phyloP scores from a whole-genome alignment of 2,113 vertebrate species.

The Cinclus mexicanus region DNA sequence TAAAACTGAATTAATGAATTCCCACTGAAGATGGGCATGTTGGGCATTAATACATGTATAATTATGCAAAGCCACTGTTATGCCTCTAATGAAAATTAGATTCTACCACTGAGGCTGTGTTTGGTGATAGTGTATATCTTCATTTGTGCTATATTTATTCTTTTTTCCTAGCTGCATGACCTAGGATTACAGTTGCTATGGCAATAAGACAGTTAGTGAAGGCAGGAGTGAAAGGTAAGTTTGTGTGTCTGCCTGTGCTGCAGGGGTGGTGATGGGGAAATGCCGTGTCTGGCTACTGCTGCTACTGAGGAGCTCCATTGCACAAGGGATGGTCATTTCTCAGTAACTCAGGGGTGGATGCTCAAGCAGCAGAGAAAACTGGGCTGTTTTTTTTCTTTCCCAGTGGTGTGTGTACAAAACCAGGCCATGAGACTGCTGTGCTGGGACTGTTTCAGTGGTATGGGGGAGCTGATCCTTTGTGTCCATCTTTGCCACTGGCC shows the following conservation, averaged over 20 bases:
- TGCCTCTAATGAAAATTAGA: constrained; percentile 68
- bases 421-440: background rate
- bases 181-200: constrained; percentile 70
- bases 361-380: background rate
- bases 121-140: constrained; percentile 50
- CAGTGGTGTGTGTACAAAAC: fast-evolving
- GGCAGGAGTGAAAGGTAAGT: constrained; percentile 65
- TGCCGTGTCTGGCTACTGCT: background rate
- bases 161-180: constrained; percentile 47
- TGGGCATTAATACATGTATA: constrained; percentile 62
- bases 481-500: background rate
- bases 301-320: background rate
- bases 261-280: background rate
- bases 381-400: background rate
- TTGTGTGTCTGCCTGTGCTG: background rate
- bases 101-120: constrained; percentile 25
- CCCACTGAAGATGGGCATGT: constrained; percentile 54
- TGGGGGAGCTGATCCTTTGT: fast-evolving
- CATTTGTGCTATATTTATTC: background rate
- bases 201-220: constrained; percentile 41
- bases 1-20: constrained; percentile 70
- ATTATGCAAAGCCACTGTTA: constrained; percentile 70
- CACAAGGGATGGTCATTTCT: background rate
- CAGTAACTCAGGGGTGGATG: background rate
- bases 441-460: background rate